Evolutionary conservation across 2,888 invertebrate species (phyloP), one percentile per base, ranked within the genome.

Genomic region (Sympetrum striolatum): DNA sequence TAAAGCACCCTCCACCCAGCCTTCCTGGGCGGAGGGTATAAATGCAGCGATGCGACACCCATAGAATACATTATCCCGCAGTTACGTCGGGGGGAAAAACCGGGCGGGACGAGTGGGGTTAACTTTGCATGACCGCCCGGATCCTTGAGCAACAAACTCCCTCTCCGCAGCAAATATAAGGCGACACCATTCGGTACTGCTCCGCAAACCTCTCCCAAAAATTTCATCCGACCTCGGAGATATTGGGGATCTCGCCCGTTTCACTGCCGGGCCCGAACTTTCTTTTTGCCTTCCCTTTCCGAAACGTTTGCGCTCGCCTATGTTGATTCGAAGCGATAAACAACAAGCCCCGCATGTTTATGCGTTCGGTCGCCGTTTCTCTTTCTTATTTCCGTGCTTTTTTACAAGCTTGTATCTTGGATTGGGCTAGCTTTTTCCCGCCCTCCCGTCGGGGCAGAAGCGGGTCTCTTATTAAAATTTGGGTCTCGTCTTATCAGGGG

Each of bases 41-140:
- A 64, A 86, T 60, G 86, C 58, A 60, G 86, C 60, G 58, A 64
- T 86, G 86, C 37, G 86, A 86, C 86, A 86, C 60, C 64, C 86
- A 60, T 86, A 58, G 86, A 60, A 86, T 86, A 86, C 31, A 37
- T 60, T 35, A n/a, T 37, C 60, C 22, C 86, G 37, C 60, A 58
- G 35, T n/a, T 64, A 22, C 37, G 18, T 2, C 4, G 5, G 18
- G 58, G 58, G 14, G 60, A 15, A 18, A 64, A 60, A 37, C n/a
- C 31, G 4, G 82, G 58, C 5, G 37, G 86, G 86, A 64, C 8
- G 64, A 64, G 64, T n/a, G 64, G 31, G 73, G 31, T 25, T 14
- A 73, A 25, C 25, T 31, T 60, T n/a, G 86, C 86, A 86, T 86
- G 86, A 86, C 86, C 86, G 86, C 86, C 37, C 39, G 58, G 31